Evolutionary conservation across 2,797 vertebrate genomes (phyloP).

Genomic region (Megalops cyprinoides): DNA sequence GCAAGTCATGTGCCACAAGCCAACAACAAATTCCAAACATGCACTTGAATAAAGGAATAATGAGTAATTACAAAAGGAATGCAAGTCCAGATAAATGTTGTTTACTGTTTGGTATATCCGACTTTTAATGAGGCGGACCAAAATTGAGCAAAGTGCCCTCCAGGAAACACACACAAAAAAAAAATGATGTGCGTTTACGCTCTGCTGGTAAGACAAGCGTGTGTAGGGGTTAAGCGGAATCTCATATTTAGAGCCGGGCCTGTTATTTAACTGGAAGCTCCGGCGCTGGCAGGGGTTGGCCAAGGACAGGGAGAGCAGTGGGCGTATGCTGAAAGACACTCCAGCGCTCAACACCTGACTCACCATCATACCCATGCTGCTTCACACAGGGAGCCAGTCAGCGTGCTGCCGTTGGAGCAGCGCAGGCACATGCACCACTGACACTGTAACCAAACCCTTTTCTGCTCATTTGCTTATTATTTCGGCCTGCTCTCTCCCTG

Average conservation of each 20-base stretch:
- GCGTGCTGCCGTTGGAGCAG: too few relatives aligned
- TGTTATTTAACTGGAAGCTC: neutral
- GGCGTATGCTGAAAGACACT: too few relatives aligned
- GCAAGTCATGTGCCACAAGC: neutral
- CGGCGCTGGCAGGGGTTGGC: neutral
- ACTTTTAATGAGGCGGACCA: neutral
- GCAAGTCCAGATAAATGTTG: neutral
- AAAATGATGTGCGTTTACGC: neutral
- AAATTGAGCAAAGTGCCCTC: neutral
- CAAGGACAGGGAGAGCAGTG: too few relatives aligned
- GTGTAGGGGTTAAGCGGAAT: neutral
- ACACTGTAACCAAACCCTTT: too few relatives aligned
- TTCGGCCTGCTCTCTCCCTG: too few relatives aligned
- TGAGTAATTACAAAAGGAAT: neutral
- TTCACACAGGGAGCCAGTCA: too few relatives aligned
- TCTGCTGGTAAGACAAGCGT: neutral
- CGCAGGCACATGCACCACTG: too few relatives aligned
- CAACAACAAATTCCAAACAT: neutral
- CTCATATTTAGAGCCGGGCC: too few relatives aligned
- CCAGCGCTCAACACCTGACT: too few relatives aligned
- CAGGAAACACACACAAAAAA: slow-evolving; percentile 8
- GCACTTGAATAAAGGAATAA: neutral
- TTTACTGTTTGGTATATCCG: neutral
- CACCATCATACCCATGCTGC: too few relatives aligned
- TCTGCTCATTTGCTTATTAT: too few relatives aligned